Evolutionary conservation across 2,888 invertebrate species (phyloP), one percentile per base, ranked within the genome.

Genomic region (Lottia gigantea): DNA sequence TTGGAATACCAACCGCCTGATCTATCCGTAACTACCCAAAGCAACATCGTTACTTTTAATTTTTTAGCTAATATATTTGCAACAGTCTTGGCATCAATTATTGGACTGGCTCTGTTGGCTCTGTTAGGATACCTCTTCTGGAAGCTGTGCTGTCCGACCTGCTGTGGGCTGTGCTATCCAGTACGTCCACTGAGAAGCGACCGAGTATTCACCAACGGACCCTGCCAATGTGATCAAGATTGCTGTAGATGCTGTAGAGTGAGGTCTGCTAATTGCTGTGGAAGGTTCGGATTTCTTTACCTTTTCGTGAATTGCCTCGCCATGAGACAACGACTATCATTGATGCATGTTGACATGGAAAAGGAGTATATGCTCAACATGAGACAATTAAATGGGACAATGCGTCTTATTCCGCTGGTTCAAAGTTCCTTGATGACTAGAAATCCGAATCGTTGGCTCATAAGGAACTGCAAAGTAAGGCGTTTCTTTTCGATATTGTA

Each of bases 121-220:
- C 46, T 68, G 14, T 62, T 68, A 45, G 45, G 62, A 46, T 45
- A 62, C 6, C 62, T 68, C 14, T 46, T 68, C 14, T 68, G 62
- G 46, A 68, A 62, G 46, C 62, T 62, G n/a, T 68, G 67, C 62
- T 68, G 67, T 46, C 55, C 55, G 23, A 55, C 4, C 19, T 55
- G 55, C 23, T 55, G 55, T 55, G 55, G 55, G 14, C 14, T 55
- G 23, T 55, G 55, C 11, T 55, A 55, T 23, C 55, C 55, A 2
- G 23, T 55, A 19, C 19, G 23, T 19, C 55, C 19, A 23, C 55
- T 55, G 4, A 8, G 23, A 23, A 55, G 55, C 23, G 55, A 55
- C 23, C 12, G 23, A 15, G 55, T 55, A 23, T 55, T 55, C 15
- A 23, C 19, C 55, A 55, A 55, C 55, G 55, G 55, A 23, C 23